Evolutionary conservation across 2,888 invertebrate species (phyloP).

Genomic region (Drosophila setosimentum): DNA sequence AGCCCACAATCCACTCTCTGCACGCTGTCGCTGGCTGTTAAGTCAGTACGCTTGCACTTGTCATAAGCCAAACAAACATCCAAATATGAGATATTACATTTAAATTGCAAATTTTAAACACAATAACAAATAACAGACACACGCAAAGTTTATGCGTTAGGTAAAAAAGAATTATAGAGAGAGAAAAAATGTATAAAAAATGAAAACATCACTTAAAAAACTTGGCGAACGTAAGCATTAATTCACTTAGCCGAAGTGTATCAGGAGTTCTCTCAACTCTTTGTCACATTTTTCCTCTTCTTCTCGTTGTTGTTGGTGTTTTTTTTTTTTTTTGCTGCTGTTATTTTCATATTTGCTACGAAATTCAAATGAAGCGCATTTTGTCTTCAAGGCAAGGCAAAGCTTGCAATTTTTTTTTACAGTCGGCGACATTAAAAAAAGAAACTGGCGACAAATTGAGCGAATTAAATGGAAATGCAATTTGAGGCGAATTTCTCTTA

Average conservation of each 20-base stretch:
- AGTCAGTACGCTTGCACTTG: conserved; percentile 57
- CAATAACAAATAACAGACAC: conserved; percentile 10
- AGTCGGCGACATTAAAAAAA: conserved; percentile 52
- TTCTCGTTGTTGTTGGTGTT: neutral
- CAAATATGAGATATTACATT: conserved; percentile 76
- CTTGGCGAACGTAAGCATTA: conserved; percentile 54
- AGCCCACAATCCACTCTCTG: neutral
- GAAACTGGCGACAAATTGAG: conserved; percentile 52
- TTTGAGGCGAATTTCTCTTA: conserved; percentile 21
- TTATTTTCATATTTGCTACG: conserved; percentile 27
- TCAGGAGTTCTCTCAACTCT: conserved; percentile 16
- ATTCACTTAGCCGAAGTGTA: conserved; percentile 61
- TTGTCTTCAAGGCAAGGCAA: conserved; percentile 32
- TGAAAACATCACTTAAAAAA: conserved; percentile 49
- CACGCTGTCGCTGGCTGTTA: conserved; percentile 59
- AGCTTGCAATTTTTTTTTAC: conserved; percentile 37
- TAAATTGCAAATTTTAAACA: conserved; percentile 71
- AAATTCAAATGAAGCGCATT: conserved; percentile 63
- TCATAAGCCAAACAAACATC: conserved; percentile 75
- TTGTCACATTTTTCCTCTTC: conserved; percentile 2
- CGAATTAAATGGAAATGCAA: conserved; percentile 56
- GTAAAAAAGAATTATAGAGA: conserved; percentile 31
- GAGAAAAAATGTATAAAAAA: conserved; percentile 4
- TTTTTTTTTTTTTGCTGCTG: neutral
- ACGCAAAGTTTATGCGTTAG: conserved; percentile 51